Conservation (phyloP, 2,888 invertebrate species). For the Drosophila histrio region DNA sequence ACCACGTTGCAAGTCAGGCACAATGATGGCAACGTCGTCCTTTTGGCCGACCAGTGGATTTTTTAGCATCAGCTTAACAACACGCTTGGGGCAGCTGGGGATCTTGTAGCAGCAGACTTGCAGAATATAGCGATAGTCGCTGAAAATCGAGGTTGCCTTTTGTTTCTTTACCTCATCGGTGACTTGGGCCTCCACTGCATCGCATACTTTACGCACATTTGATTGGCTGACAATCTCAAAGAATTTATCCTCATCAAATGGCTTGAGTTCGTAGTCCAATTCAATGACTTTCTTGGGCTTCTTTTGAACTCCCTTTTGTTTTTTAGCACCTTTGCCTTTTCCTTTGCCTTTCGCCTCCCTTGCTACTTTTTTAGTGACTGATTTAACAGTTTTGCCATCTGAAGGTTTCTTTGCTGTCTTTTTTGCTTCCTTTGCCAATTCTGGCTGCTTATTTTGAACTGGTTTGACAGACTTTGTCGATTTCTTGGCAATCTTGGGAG, state of each 20-base stretch:
- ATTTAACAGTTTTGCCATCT: conserved; percentile 4
- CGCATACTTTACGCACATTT: conserved; percentile 73
- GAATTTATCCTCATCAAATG: conserved; percentile 79
- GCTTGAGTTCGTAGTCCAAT: conserved; percentile 57
- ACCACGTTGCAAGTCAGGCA: conserved; percentile 90
- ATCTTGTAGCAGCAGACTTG: conserved; percentile 86
- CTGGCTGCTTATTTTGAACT: conserved; percentile 9
- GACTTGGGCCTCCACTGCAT: conserved; percentile 70
- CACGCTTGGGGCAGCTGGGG: conserved; percentile 86
- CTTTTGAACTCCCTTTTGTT: conserved; percentile 16
- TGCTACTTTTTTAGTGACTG: conserved; percentile 14
- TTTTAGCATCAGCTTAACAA: conserved; percentile 87
- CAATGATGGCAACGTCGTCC: conserved; percentile 91
- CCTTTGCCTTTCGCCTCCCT: conserved; percentile 2
- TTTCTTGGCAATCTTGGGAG: not conserved
- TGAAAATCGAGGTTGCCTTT: conserved; percentile 79
- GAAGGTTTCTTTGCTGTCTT: conserved; percentile 3
- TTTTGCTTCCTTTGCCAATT: conserved; percentile 6
- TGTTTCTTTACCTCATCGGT: conserved; percentile 68
- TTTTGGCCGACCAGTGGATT: conserved; percentile 87
- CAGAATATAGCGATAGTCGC: conserved; percentile 79
- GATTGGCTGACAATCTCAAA: conserved; percentile 62
- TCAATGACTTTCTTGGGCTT: conserved; percentile 28
- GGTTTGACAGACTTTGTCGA: not conserved
- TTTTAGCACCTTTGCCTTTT: conserved; percentile 3